Evolutionary conservation across 1,140 invertebrate species (phyloP).

Genomic region (Sarcophaga bullata): DNA sequence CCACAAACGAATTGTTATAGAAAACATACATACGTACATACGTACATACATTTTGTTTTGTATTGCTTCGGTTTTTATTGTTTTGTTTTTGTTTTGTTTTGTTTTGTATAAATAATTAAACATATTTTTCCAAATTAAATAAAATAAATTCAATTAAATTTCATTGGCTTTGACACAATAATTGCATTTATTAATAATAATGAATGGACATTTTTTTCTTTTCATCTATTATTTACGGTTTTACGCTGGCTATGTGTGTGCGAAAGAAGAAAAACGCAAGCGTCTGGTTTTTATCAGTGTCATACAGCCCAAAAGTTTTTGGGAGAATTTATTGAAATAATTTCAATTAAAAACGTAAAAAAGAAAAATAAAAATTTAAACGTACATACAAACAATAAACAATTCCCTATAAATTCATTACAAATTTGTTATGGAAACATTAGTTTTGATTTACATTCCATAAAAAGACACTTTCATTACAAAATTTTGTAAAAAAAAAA

Average conservation of each 20-base stretch:
- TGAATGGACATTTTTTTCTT: neutral
- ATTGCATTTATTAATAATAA: conserved; percentile 11
- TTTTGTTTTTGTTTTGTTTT: neutral
- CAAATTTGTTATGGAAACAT: no score
- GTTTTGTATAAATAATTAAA: neutral
- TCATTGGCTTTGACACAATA: conserved; percentile 24
- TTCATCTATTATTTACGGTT: no score
- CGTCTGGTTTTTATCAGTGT: neutral
- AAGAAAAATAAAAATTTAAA: neutral
- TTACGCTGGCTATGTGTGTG: neutral
- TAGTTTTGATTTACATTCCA: no score
- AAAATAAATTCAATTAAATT: neutral
- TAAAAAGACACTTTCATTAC: no score
- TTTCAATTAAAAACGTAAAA: neutral
- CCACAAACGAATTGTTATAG: conserved; percentile 6
- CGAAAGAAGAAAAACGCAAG: neutral
- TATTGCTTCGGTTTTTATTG: neutral
- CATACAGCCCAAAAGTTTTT: neutral
- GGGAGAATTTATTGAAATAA: neutral
- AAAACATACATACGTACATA: no score
- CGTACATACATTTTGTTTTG: no score
- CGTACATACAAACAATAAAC: no score
- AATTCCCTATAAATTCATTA: no score
- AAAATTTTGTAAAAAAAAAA: no score
- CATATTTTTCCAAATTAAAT: conserved; percentile 5